These are phyloP conservation scores for Perodicticus potto DNA, from an alignment of 2,797 vertebrate species.

Conservation along the genomic window DNA sequence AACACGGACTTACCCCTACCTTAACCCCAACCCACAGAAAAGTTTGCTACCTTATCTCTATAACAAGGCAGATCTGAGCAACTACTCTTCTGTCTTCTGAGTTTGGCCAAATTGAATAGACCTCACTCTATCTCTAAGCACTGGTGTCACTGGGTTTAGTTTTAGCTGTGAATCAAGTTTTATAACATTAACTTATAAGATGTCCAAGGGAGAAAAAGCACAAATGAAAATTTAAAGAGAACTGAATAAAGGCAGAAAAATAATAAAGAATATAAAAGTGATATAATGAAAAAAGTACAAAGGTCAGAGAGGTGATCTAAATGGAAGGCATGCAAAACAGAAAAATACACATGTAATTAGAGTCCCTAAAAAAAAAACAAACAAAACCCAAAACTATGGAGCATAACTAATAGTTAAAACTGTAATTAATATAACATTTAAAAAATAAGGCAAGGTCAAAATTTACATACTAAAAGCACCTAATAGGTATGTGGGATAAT, in stretches of 20 bases:
- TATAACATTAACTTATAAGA: background rate
- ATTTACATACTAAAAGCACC: background rate
- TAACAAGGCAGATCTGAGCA: background rate
- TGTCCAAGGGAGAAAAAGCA: background rate
- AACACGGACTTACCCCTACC: background rate
- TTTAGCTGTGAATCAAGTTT: background rate
- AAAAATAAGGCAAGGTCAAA: constrained; percentile 5
- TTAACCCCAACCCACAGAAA: background rate
- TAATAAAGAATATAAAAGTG: background rate
- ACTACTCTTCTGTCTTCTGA: background rate
- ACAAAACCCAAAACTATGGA: background rate
- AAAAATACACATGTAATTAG: background rate
- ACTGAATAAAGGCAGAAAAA: background rate
- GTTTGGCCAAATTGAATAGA: background rate
- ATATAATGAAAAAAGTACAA: constrained; percentile 1
- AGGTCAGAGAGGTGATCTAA: background rate
- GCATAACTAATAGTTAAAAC: background rate
- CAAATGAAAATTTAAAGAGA: background rate
- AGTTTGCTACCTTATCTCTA: background rate
- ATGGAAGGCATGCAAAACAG: background rate
- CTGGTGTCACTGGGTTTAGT: background rate
- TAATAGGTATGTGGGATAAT: background rate
- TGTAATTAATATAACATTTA: background rate
- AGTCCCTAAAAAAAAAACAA: background rate
- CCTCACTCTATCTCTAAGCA: background rate